Evolutionary conservation across 2,888 invertebrate genomes (phyloP), one percentile per base, ranked within the genome.

Genomic region (Leuctra nigra): DNA sequence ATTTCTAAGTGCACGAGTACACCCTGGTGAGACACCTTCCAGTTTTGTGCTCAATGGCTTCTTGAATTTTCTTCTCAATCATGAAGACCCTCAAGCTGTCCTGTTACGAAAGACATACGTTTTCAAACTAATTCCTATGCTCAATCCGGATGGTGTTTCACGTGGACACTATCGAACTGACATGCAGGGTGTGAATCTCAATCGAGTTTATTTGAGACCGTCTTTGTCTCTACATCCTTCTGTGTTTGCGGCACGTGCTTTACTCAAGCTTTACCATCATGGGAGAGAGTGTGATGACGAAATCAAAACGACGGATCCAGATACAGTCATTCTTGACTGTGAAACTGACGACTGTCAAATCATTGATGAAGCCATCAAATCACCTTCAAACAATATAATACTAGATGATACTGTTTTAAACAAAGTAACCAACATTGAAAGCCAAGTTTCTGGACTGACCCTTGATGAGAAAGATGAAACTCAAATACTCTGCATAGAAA

Each of bases 21-120:
- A 94, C 72, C 93, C 93, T 13, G 93, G 93, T 1, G 94, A 94
- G 73, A 92, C 92, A 0, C 93, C 92, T 1, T 88, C 91, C 1
- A 91, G 88, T 71, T 91, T 88, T 73, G 92, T 93, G 13, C 84
- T 93, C 71, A 91, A 92, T 70, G 94, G 94, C 0, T 84, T 93
- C 66, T 73, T 94, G 6, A 86, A 90, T 68, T 82, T 91, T 44
- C 74, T 94, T 39, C 71, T 93, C 16, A 81, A 78, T 58, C 78
- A 83, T 25, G 83, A 84, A 58, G 92, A 93, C 70, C 81, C 84
- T 1, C 78, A 88, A 55, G 91, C 91, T 18, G 75, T 81, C 53
- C 76, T 79, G 56, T 74, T 94, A 46, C 77, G 93, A 53, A 82
- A 82, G 66, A 68, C 81, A 46, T 90, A 87, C 69, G 90, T 94